These are phyloP conservation scores for Dasysyrphus tricinctus DNA, from an alignment of 2,888 invertebrate species.

Conservation along the genomic window DNA sequence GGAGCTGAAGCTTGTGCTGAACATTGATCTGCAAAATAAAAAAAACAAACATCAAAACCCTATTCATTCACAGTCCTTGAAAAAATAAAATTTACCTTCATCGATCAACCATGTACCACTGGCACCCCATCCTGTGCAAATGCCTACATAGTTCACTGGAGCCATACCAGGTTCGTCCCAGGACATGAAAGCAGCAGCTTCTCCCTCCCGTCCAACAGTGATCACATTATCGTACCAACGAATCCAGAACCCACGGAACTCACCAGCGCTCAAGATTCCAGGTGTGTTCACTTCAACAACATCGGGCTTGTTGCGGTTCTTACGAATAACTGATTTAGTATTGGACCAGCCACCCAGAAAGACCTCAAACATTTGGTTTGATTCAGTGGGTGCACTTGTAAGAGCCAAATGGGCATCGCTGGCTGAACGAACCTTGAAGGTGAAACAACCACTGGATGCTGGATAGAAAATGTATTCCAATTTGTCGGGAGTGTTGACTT, in stretches of 20 bases:
- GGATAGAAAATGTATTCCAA: slow-evolving; percentile 93
- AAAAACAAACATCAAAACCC: background rate
- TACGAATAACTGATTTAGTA: slow-evolving; percentile 91
- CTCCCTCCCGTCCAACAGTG: slow-evolving; percentile 89
- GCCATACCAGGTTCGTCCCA: slow-evolving; percentile 89
- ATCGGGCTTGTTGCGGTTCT: slow-evolving; percentile 90
- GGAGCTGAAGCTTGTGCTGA: slow-evolving; percentile 38
- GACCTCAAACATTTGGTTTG: slow-evolving; percentile 92
- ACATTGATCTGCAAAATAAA: slow-evolving; percentile 73
- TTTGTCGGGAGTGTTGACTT: slow-evolving; percentile 91
- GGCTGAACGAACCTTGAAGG: slow-evolving; percentile 90
- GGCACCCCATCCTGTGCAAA: slow-evolving; percentile 95
- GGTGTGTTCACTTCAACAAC: slow-evolving; percentile 89
- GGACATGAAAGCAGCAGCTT: slow-evolving; percentile 89
- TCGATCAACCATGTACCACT: slow-evolving; percentile 92
- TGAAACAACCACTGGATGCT: slow-evolving; percentile 87
- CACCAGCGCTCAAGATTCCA: slow-evolving; percentile 88
- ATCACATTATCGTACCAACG: slow-evolving; percentile 89
- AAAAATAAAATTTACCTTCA: slow-evolving; percentile 84
- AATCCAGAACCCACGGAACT: slow-evolving; percentile 93
- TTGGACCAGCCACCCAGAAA: slow-evolving; percentile 96
- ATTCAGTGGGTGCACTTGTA: slow-evolving; percentile 88
- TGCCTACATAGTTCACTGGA: slow-evolving; percentile 89
- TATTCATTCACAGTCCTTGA: background rate
- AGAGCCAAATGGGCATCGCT: slow-evolving; percentile 95